Percentiles rank a stretch among this genome's conserved stretches.
These are phyloP conservation scores for Papilio protenor DNA, from an alignment of 2,888 invertebrate species.

Conservation along the genomic window DNA sequence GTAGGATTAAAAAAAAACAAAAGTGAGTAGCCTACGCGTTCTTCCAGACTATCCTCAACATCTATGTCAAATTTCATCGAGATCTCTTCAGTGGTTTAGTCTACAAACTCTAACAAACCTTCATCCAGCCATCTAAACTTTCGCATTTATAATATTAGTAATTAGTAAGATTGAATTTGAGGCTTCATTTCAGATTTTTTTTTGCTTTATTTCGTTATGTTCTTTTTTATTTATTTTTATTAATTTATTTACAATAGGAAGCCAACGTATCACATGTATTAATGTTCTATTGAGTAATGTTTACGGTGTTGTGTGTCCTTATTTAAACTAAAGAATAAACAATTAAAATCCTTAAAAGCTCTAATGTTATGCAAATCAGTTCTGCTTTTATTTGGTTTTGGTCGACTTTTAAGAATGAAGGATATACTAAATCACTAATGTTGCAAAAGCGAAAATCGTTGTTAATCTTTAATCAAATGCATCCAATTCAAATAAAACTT, in stretches of 20 bases:
- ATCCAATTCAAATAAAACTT: background rate
- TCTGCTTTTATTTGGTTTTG: slow-evolving; percentile 61
- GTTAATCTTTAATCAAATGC: background rate
- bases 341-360: slow-evolving; percentile 53
- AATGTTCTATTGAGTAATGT: slow-evolving; percentile 17
- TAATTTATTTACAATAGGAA: no score
- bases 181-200: slow-evolving; percentile 42
- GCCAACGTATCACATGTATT: no score
- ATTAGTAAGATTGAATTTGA: slow-evolving; percentile 52
- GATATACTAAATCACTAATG: slow-evolving; percentile 52
- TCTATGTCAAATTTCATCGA: no score
- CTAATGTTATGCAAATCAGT: slow-evolving; percentile 59
- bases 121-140: no score
- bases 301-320: slow-evolving; percentile 3
- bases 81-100: no score
- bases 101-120: no score
- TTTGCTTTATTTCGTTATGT: slow-evolving; percentile 12
- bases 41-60: no score
- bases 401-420: slow-evolving; percentile 75
- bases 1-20: no score
- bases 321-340: slow-evolving; percentile 42
- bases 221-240: no score
- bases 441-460: slow-evolving; percentile 45
- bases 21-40: no score
- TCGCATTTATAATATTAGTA: no score